These are phyloP conservation scores for Madoqua kirkii DNA, from an alignment of 2,113 vertebrate genomes.

Conservation along the genomic window DNA sequence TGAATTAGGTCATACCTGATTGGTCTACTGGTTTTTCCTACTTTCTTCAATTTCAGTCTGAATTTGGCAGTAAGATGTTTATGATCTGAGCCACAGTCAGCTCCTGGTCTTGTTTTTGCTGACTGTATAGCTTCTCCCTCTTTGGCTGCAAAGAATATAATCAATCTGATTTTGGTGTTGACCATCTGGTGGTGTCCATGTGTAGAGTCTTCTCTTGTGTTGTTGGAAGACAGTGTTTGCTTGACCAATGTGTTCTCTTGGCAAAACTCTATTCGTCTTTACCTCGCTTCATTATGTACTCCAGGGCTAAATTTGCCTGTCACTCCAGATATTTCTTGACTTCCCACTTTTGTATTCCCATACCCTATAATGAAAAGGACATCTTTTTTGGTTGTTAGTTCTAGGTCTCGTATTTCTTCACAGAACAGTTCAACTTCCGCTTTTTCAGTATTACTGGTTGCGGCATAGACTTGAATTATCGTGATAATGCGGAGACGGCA, in stretches of 20 bases:
- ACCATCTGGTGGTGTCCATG: neutral
- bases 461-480: neutral
- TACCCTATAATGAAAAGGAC: neutral
- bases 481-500: neutral
- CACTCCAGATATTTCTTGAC: neutral
- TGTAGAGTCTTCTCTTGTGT: neutral
- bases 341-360: neutral
- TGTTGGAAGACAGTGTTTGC: neutral
- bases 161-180: neutral
- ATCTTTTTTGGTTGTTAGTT: neutral
- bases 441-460: neutral
- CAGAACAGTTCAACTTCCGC: neutral
- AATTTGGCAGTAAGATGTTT: neutral
- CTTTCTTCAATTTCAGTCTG: neutral
- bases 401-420: too few relatives aligned
- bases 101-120: neutral
- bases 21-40: neutral
- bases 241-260: neutral
- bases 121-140: neutral
- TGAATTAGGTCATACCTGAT: neutral
- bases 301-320: neutral
- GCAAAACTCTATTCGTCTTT: neutral
- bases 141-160: neutral
- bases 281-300: neutral
- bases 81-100: neutral